Conservation (phyloP, 1,140 invertebrate species). For the Stegodyphus dumicola region DNA sequence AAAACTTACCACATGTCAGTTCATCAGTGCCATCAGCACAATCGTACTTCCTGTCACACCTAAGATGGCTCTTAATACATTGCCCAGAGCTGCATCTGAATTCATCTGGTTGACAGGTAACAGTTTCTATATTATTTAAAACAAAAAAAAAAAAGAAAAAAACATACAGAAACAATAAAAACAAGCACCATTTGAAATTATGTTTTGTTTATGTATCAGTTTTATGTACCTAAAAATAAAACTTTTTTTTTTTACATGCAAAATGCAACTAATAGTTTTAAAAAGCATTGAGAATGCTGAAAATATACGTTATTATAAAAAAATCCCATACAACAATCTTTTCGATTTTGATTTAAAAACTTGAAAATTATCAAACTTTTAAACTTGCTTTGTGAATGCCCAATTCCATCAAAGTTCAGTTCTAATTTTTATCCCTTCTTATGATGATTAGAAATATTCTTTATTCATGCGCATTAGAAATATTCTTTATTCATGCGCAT, state of each 20-base stretch:
- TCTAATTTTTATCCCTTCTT: too few species aligned
- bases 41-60: constrained; percentile 66
- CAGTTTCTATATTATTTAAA: constrained; percentile 15
- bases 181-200: not conserved
- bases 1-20: constrained; percentile 58
- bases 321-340: too few species aligned
- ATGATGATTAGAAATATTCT: not conserved
- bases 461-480: not conserved
- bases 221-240: too few species aligned
- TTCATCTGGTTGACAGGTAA: constrained; percentile 65
- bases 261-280: not conserved
- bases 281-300: not conserved
- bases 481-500: not conserved
- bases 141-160: not conserved
- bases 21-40: constrained; percentile 66
- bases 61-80: constrained; percentile 65
- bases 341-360: too few species aligned
- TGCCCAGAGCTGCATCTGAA: constrained; percentile 70
- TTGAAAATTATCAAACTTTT: too few species aligned
- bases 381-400: too few species aligned
- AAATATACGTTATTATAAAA: not conserved
- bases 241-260: too few species aligned
- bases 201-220: too few species aligned
- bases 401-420: too few species aligned
- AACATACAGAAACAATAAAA: not conserved